Evolutionary conservation across 2,113 vertebrate genomes (phyloP), one percentile per base, ranked within the genome.

Genomic region (Amazona guildingii): DNA sequence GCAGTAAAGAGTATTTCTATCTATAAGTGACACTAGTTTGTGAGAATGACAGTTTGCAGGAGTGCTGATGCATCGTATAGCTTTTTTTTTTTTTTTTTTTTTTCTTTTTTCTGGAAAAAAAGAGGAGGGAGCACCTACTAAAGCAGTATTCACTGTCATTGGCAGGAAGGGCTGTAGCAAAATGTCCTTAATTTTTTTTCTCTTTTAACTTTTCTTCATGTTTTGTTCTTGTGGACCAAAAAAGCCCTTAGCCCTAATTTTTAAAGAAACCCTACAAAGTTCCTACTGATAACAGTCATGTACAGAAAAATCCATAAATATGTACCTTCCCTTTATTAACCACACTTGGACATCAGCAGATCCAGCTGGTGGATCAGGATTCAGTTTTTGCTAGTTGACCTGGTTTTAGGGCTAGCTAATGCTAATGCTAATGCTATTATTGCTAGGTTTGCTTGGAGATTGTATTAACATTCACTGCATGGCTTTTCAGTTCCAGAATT

Each of bases 31-130:
- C 44, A 69, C 41, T 48, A 69, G 31, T 17, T 11, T 61, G 17
- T 48, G 28, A 85, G 37, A 83, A 57, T 0, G 0, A 41, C 4
- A 18, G 10, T 48, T 66, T 84, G 21, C 5, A 2, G 69, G 17
- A 59, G 9, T 8, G 28, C 31, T 76, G 20, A 51, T 49, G 35
- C 44, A 37, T 59, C 6, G 11, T 27, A 13, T 44, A 31, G 29
- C 31, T 20, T 61, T 23, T 24, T 15, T 70, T 35, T 82, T 63
- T 62, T 68, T 23, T 24, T 15, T 70, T 35, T 82, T 63, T 62
- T 23, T 24, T 15, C n/a, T 70, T 35, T 82, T 63, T 62, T 59
- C 2, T 1, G 48, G 17, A 44, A 39, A 77, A 35, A 54, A 77
- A 54, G 52, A 55, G 28, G 8, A 67, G 52, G 10, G 20, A 78